Evolutionary conservation across 2,797 vertebrate species (phyloP).

Genomic region (Myotis vivesi): DNA sequence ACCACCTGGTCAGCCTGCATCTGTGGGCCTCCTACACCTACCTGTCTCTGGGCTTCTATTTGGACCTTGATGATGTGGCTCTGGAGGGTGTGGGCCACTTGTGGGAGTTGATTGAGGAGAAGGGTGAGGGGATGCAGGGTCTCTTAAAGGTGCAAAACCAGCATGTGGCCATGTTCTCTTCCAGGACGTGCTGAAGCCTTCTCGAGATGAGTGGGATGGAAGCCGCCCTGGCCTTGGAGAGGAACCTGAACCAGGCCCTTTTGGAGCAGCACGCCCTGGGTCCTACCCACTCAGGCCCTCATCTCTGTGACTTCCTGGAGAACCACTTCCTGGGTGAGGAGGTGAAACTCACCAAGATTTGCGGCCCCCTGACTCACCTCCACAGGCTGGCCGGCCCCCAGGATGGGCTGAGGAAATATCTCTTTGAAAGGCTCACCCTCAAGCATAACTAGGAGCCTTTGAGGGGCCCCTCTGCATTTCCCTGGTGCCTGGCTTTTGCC

Average conservation of each 20-base stretch:
- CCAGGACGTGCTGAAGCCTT: too few relatives aligned
- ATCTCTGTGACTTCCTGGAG: too few relatives aligned
- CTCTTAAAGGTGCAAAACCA: neutral
- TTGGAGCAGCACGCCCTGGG: too few relatives aligned
- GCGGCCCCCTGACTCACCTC: neutral
- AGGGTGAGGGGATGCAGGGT: too few relatives aligned
- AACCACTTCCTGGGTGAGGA: too few relatives aligned
- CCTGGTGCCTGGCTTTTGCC: too few relatives aligned
- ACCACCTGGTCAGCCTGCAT: neutral
- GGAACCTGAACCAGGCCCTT: too few relatives aligned
- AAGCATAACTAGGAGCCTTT: neutral
- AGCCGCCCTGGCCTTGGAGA: too few relatives aligned
- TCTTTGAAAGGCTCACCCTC: neutral
- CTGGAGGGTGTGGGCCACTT: neutral
- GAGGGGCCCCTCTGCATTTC: too few relatives aligned
- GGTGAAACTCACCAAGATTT: neutral
- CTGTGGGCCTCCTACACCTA: neutral
- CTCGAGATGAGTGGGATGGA: neutral
- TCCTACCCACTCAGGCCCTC: too few relatives aligned
- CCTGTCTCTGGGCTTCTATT: neutral
- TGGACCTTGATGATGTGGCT: neutral
- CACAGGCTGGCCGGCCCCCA: neutral
- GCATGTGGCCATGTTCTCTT: neutral
- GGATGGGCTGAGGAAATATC: neutral
- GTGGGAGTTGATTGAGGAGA: neutral